These are phyloP conservation scores for Eonycteris spelaea DNA, from an alignment of 2,113 vertebrate genomes.

Conservation along the genomic window DNA sequence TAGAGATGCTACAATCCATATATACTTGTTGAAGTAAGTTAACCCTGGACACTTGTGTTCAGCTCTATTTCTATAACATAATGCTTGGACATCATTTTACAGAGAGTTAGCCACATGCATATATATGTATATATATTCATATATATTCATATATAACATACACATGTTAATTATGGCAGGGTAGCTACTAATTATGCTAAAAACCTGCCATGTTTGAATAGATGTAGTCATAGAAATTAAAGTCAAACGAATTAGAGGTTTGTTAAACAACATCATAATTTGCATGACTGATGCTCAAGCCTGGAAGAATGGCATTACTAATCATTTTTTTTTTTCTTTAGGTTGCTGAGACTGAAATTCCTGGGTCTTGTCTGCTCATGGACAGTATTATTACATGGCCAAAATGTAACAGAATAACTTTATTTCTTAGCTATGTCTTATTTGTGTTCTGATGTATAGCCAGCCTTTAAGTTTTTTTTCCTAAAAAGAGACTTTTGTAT, in stretches of 20 bases:
- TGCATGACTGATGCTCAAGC: background rate
- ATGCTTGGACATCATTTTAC: background rate
- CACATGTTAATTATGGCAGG: background rate
- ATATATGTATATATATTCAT: too few species aligned
- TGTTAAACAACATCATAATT: background rate
- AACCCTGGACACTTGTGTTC: background rate
- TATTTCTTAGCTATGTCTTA: background rate
- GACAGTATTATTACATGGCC: background rate
- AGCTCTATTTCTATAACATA: background rate
- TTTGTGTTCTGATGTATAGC: background rate
- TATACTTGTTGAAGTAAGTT: background rate
- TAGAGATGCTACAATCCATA: background rate
- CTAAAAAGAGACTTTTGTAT: slow-evolving; percentile 50
- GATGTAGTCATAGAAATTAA: background rate
- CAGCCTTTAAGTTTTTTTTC: background rate
- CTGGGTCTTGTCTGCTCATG: background rate
- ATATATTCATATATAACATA: too few species aligned
- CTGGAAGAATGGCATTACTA: background rate
- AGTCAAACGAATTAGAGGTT: background rate
- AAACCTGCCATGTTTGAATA: background rate
- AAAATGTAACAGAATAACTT: background rate
- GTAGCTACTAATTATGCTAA: background rate
- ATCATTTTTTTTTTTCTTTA: background rate
- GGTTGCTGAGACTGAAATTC: background rate
- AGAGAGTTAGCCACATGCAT: background rate